Percentiles rank a stretch among this genome's conserved stretches.
phyloP scores from a whole-genome alignment of 2,113 vertebrate species.

The Hassar affinis region DNA sequence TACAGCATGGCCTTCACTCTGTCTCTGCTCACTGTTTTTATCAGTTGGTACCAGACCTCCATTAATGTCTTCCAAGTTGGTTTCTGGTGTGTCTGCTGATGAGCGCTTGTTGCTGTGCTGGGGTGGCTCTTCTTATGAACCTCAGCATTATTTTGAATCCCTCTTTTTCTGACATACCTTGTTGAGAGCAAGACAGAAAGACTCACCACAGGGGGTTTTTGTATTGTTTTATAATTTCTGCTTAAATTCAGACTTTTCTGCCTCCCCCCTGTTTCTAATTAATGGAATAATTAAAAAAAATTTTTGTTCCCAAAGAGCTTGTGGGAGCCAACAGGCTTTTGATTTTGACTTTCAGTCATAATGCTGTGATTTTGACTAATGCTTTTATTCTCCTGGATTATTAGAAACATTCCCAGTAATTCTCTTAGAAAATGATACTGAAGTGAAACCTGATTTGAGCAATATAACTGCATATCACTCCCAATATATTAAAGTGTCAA shows the following conservation, averaged over 20 bases:
- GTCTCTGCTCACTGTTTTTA: conserved; percentile 29
- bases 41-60: conserved; percentile 40
- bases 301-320: conserved; percentile 8
- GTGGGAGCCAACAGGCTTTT: background rate
- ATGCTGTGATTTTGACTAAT: conserved; percentile 5
- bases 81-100: conserved; percentile 9
- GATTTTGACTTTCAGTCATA: background rate
- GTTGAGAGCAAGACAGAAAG: conserved; percentile 12
- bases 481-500: background rate
- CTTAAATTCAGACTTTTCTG: background rate
- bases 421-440: background rate
- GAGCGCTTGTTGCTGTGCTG: conserved; percentile 22
- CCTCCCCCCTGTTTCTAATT: background rate
- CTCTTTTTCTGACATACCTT: background rate
- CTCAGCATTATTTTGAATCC: background rate
- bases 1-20: conserved; percentile 28
- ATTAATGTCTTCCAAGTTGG: conserved; percentile 27
- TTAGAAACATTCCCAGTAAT: background rate
- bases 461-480: background rate
- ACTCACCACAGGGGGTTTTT: conserved; percentile 18
- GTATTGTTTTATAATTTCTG: conserved; percentile 23
- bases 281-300: conserved; percentile 31
- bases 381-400: background rate
- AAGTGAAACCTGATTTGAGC: conserved; percentile 5
- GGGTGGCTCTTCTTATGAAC: background rate